A percentile compares a stretch with the other conserved stretches of the same genome.
Conservation (phyloP, 2,888 invertebrate genomes). For the Strigamia crassipes region DNA sequence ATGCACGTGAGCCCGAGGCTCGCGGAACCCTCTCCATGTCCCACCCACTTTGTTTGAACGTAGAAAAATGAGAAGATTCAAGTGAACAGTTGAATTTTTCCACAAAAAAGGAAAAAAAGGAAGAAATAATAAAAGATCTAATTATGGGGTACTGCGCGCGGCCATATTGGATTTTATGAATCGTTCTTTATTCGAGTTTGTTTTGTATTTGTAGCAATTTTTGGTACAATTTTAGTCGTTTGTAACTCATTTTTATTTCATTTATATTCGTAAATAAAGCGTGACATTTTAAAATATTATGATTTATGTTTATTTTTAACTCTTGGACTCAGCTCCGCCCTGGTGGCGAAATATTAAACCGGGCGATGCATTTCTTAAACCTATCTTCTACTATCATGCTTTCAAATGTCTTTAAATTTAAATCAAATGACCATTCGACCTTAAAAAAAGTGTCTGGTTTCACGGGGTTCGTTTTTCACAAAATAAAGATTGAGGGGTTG, state of each 20-base stretch:
- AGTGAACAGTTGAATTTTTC: conserved; percentile 34
- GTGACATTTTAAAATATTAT: too few species aligned
- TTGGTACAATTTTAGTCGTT: too few species aligned
- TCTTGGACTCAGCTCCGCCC: too few species aligned
- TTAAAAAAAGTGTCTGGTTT: conserved; percentile 7
- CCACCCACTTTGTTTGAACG: conserved; percentile 27
- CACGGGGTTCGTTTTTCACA: neutral
- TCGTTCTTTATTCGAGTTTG: neutral
- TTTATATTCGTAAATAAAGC: too few species aligned
- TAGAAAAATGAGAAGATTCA: conserved; percentile 2
- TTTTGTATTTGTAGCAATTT: neutral
- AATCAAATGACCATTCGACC: conserved; percentile 16
- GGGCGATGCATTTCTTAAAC: too few species aligned
- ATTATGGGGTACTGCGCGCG: neutral
- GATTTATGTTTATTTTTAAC: too few species aligned
- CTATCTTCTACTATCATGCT: too few species aligned
- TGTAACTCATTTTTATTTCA: too few species aligned
- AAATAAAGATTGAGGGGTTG: neutral
- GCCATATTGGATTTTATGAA: neutral
- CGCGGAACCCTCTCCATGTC: neutral
- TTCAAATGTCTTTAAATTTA: neutral
- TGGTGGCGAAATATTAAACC: too few species aligned
- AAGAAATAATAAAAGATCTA: neutral
- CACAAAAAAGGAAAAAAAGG: too few species aligned
- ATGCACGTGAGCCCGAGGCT: conserved; percentile 16